Base-by-base conservation (phyloP, 2,888 invertebrate genomes). In the Plemyria rubiginata region DNA sequence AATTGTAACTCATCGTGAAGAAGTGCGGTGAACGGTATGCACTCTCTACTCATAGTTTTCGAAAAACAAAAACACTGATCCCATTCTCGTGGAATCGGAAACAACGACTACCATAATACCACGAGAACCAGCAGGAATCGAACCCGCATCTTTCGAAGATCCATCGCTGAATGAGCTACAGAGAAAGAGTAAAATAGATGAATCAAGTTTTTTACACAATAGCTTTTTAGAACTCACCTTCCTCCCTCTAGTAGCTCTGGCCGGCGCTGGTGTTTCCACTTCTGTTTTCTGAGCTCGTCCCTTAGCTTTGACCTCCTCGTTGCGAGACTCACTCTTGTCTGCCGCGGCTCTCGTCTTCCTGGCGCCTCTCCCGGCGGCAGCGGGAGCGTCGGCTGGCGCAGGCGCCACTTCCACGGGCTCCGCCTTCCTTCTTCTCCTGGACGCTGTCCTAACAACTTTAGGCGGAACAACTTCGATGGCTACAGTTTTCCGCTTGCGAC, bases 401-500 rank as follows among this genome's bases (percentile, higher is more conserved):
- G n/a, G n/a, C 0, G 41, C 12, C 8, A 48, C 52, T 8, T 50
- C 11, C 36, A 4, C 9, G 8, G 36, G 36, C 36, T 38, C 59
- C 7, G 52, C 79, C 66, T 76, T 77, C 60, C 60, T 74, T 0
- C 71, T 73, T 63, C 73, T 72, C 22, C 60, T 54, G 4, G 72
- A n/a, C 16, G 66, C 57, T 28, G 68, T 66, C 32, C 71, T 68
- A 15, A 71, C 63, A 0, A 75, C 43, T 66, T 78, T 77, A 0
- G 72, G 16, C 0, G 78, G 77, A 12, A 73, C 58, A 7, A 70
- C 72, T 16, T 76, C 72, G 2, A 60, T 58, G 0, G 67, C 57
- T 0, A 63, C 52, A 6, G 70, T 55, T 63, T 75, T 79, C 4
- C 80, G 73, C 54, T 80, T 81, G 12, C 81, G 71, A 4, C 70